Evolutionary conservation across 2,797 vertebrate genomes (phyloP).

Genomic region (Moxostoma hubbsi): DNA sequence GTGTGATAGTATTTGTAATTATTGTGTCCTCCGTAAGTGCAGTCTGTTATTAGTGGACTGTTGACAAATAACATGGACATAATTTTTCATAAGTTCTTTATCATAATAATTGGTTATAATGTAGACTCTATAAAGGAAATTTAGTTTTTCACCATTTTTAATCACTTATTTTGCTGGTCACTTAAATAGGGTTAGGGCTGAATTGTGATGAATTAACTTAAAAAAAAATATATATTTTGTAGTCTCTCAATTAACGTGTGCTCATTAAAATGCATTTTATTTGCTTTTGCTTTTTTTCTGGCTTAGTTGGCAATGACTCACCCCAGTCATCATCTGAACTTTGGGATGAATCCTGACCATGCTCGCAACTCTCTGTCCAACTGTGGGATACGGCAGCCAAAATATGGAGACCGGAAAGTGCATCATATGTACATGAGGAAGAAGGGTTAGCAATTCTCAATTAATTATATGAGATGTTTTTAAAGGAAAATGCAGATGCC

Average conservation of each 20-base stretch:
- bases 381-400: slow-evolving; percentile 96
- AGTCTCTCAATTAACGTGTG: background rate
- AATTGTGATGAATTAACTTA: no score
- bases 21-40: no score
- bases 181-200: no score
- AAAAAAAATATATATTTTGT: no score
- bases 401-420: slow-evolving; percentile 96
- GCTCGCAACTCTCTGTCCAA: slow-evolving; percentile 97
- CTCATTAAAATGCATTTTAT: background rate
- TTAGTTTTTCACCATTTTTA: no score
- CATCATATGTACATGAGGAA: slow-evolving; percentile 99
- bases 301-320: slow-evolving; percentile 96
- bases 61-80: no score
- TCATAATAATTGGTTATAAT: no score
- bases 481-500: background rate
- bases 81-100: no score
- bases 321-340: slow-evolving; percentile 98
- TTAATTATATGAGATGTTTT: background rate
- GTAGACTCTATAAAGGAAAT: no score
- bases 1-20: no score
- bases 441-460: slow-evolving; percentile 81
- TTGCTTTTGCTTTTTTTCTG: background rate
- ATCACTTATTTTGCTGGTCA: no score
- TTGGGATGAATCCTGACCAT: slow-evolving; percentile 98
- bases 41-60: no score